Conservation (phyloP, 2,113 vertebrate species). For the Anser brachyrhynchus region DNA sequence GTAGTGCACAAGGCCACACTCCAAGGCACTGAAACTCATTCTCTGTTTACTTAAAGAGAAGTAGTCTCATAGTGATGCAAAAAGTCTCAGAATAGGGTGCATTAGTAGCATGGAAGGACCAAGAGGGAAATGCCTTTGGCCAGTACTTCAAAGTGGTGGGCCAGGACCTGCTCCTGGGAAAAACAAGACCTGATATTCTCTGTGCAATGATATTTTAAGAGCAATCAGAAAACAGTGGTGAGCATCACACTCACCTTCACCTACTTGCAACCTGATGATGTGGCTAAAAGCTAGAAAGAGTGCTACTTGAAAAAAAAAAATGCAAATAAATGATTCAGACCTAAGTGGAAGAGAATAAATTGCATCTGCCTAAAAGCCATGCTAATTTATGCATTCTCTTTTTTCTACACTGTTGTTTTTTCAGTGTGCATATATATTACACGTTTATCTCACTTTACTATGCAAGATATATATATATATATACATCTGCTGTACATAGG, state of each 20-base stretch:
- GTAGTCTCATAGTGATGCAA: neutral
- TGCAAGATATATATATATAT: neutral
- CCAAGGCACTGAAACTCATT: neutral
- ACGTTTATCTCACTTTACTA: neutral
- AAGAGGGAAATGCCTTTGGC: neutral
- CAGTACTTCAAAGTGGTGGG: neutral
- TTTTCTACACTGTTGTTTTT: neutral
- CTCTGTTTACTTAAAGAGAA: neutral
- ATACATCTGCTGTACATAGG: neutral
- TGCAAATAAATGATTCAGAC: conserved; percentile 5
- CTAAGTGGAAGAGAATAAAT: neutral
- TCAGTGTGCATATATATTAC: neutral
- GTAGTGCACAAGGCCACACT: rapidly evolving
- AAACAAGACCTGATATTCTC: neutral
- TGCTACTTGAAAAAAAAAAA: neutral
- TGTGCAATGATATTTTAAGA: neutral
- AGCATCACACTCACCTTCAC: neutral
- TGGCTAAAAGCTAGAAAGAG: neutral
- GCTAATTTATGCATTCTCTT: neutral
- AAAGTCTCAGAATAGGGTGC: neutral
- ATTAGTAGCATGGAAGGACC: rapidly evolving
- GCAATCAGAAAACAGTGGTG: neutral
- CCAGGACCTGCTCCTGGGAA: neutral
- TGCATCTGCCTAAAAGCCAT: neutral
- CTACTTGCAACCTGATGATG: neutral